Conservation (phyloP, 2,888 invertebrate genomes). For the Eubasilissa splendida region DNA sequence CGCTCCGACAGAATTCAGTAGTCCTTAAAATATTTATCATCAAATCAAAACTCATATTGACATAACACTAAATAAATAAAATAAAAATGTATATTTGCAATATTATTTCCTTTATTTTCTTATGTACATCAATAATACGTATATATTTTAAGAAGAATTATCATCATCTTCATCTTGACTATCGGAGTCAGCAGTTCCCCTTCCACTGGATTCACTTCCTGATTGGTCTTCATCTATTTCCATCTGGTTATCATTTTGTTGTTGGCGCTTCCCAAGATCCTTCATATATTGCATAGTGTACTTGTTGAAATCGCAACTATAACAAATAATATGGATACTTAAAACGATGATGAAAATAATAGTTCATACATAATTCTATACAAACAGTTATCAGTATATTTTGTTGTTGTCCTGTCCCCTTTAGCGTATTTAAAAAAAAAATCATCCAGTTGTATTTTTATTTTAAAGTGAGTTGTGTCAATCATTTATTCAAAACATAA, state of each 20-base stretch:
- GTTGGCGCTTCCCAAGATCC: constrained; percentile 68
- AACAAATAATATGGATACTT: background rate
- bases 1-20: no score
- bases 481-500: no score
- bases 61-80: no score
- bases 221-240: constrained; percentile 62
- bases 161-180: constrained; percentile 39
- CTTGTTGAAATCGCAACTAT: constrained; percentile 91
- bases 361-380: background rate
- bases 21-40: no score
- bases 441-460: no score
- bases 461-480: no score
- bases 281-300: constrained; percentile 84
- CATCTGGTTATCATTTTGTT: constrained; percentile 62
- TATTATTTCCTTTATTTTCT: no score
- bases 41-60: no score
- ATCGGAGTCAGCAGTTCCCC: constrained; percentile 64
- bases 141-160: constrained; percentile 28
- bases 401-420: background rate
- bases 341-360: no score
- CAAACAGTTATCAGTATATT: background rate
- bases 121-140: background rate
- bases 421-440: no score
- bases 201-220: constrained; percentile 66
- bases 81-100: no score